Base-by-base conservation (phyloP, 2,888 invertebrate genomes). In the Trichacis sp. region DNA sequence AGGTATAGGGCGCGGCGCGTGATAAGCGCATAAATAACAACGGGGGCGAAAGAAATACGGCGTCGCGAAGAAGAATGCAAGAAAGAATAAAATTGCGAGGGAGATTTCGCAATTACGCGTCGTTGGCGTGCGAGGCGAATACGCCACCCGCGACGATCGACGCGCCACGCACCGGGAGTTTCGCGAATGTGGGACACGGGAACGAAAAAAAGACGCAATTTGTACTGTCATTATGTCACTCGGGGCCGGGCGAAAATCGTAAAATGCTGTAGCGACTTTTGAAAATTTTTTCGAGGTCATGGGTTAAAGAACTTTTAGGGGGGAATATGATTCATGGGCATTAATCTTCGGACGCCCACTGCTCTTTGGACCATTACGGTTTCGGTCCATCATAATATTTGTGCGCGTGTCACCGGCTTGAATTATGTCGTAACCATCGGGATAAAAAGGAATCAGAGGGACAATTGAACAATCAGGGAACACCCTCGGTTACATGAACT, bases 321-420 rank as follows among this genome's bases (percentile, higher is more conserved):
- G 42, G 57, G 71, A n/a, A n/a, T 69, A 74, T 77, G 76, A 78
- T 79, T 78, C 74, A 76, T 70, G 69, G 63, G 70, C 71, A 19
- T 49, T 36, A 74, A 73, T 76, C 70, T 64, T 62, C 43, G 58
- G 63, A 75, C 77, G 77, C 77, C 77, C 77, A 79, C 75, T 69
- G 69, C 59, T 70, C 68, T 71, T 67, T 65, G 70, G 67, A 73
- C 36, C 17, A 36, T 46, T 24, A 33, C 46, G 33, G 33, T 4
- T 45, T 45, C 43, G 46, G 55, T 77, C 70, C 70, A 76, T 79
- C 79, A 78, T 75, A 78, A 78, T 75, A 77, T 78, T 79, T 79
- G 75, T 77, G 76, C 69, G 72, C 69, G 70, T 63, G 77, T 77
- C 77, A 68, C 67, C 74, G 71, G 68, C 68, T 75, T 76, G 76